These are phyloP conservation scores for Percopsis omiscomaycus DNA, from an alignment of 2,797 vertebrate genomes.

Conservation along the genomic window DNA sequence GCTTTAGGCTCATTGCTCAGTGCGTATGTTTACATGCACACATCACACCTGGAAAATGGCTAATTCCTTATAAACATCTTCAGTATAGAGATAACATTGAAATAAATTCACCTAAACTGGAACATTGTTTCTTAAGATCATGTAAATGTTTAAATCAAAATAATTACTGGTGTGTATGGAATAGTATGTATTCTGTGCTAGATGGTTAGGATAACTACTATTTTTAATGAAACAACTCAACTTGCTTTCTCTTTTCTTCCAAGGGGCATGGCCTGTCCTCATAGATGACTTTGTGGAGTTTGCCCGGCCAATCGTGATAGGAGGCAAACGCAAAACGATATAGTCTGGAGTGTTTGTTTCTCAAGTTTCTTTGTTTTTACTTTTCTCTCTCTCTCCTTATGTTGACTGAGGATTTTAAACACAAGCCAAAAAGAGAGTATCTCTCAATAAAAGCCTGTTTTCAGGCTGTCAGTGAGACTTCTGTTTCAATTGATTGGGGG, in stretches of 20 bases:
- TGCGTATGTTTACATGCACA: neutral
- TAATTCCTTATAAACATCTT: too few relatives aligned
- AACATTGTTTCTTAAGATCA: too few relatives aligned
- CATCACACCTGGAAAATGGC: too few relatives aligned
- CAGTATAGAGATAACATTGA: too few relatives aligned
- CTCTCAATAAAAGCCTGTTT: constrained; percentile 50
- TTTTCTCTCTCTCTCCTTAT: neutral
- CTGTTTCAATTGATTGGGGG: constrained; percentile 52
- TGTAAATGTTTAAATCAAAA: too few relatives aligned
- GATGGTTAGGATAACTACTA: too few relatives aligned
- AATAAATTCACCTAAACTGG: too few relatives aligned
- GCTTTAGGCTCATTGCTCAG: neutral
- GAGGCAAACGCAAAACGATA: constrained; percentile 83
- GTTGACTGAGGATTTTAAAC: constrained; percentile 61
- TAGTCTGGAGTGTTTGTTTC: constrained; percentile 68
- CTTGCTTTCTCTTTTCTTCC: constrained; percentile 5
- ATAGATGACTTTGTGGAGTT: constrained; percentile 98
- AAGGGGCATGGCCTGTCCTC: constrained; percentile 96
- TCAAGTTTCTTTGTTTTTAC: constrained; percentile 41
- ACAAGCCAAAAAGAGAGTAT: constrained; percentile 71
- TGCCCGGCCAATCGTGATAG: constrained; percentile 88
- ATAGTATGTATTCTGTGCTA: too few relatives aligned
- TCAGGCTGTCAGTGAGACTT: constrained; percentile 48
- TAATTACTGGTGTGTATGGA: too few relatives aligned
- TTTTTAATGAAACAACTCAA: constrained; percentile 4